A percentile compares a stretch with the other conserved stretches of the same genome.
Conservation (phyloP, 2,888 invertebrate genomes). For the Caenorhabditis doughertyi region DNA sequence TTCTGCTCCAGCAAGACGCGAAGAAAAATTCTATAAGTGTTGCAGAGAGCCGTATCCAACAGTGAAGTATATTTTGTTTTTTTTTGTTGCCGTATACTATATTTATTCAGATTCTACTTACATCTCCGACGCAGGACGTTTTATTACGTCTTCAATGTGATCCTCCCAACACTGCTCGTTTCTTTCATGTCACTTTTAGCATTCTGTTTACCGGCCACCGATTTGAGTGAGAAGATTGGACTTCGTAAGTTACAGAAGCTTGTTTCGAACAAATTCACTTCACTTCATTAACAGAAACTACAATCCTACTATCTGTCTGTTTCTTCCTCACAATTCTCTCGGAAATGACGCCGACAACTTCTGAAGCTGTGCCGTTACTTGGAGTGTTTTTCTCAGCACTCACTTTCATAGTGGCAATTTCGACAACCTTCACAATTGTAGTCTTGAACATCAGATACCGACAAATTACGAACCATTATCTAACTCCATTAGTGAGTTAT, state of each 20-base stretch:
- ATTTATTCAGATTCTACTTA: conserved; percentile 66
- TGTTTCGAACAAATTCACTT: too few relatives aligned
- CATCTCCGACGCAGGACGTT: conserved; percentile 71
- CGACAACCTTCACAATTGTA: conserved; percentile 76
- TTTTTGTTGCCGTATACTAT: too few relatives aligned
- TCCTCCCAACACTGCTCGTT: conserved; percentile 76
- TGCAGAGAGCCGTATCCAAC: conserved; percentile 88
- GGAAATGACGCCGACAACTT: conserved; percentile 97
- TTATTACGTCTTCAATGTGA: conserved; percentile 77
- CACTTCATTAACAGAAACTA: conserved; percentile 74
- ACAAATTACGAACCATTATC: conserved; percentile 73
- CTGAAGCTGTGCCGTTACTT: conserved; percentile 85
- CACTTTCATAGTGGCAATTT: conserved; percentile 76
- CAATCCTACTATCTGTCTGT: conserved; percentile 90
- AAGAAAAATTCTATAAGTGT: conserved; percentile 87
- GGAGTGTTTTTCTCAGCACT: conserved; percentile 78
- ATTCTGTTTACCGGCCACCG: conserved; percentile 77
- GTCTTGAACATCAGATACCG: conserved; percentile 76
- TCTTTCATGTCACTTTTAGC: conserved; percentile 81
- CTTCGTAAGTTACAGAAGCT: conserved; percentile 71
- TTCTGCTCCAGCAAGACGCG: conserved; percentile 82
- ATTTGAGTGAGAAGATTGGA: conserved; percentile 79
- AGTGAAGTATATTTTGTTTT: conserved; percentile 56
- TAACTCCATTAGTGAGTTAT: conserved; percentile 62
- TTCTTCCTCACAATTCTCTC: conserved; percentile 98